Conservation (phyloP, 2,888 invertebrate species). For the Drosophila melanosoma region DNA sequence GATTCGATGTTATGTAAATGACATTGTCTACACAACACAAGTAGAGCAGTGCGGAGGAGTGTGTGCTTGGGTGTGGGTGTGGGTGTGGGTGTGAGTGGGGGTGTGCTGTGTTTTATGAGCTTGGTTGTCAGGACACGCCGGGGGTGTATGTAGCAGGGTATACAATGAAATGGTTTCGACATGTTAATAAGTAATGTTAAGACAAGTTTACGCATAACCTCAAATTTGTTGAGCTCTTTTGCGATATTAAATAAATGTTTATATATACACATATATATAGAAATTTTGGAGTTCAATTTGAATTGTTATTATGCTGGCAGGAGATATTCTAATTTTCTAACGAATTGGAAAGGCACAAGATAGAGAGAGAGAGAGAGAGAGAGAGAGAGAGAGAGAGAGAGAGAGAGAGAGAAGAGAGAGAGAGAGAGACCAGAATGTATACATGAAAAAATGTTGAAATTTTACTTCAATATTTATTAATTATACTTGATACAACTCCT, state of each 20-base stretch:
- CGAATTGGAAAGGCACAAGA: not conserved
- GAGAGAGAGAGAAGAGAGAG: not conserved
- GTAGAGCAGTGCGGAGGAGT: not conserved
- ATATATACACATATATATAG: not conserved
- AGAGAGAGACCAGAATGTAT: not conserved
- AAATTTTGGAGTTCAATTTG: constrained; percentile 28
- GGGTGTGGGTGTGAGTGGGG: constrained; percentile 3
- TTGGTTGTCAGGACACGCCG: not conserved
- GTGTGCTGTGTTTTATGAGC: constrained; percentile 47
- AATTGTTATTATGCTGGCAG: constrained; percentile 14
- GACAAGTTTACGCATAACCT: constrained; percentile 30
- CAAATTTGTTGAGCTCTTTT: constrained; percentile 60
- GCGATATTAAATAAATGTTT: constrained; percentile 29
- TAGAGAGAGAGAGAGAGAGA: not conserved
- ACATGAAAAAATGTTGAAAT: not conserved
- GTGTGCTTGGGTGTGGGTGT: constrained; percentile 10
- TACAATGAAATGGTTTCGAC: constrained; percentile 51
- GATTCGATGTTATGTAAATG: constrained; percentile 62
- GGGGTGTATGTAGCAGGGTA: not conserved
- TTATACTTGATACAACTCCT: not conserved
- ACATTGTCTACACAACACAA: constrained; percentile 48
- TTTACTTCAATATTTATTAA: not conserved
- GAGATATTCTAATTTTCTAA: constrained; percentile 15
- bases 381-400: too few species aligned
- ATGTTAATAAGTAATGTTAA: constrained; percentile 69